Evolutionary conservation across 1,140 invertebrate species (phyloP).

Genomic region (Uloborus diversus): DNA sequence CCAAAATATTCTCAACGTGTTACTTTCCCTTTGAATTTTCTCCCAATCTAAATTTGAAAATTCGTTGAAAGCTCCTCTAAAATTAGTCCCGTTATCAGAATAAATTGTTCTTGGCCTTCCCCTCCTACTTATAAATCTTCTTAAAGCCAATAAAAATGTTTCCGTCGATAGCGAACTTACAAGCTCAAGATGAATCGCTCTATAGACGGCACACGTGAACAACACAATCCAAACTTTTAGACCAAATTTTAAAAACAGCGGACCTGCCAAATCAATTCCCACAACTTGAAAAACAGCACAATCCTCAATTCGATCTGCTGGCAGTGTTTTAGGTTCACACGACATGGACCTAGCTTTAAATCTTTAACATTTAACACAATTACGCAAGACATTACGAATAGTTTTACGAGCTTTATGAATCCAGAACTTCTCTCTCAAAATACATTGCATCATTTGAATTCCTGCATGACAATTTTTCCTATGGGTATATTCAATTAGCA

Average conservation of each 20-base stretch:
- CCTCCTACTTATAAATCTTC: constrained; percentile 5
- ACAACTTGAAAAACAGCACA: not conserved
- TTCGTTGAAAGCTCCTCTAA: not conserved
- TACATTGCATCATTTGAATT: not conserved
- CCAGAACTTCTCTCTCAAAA: not conserved
- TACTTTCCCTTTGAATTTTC: not conserved
- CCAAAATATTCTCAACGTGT: not conserved
- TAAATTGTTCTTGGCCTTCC: not conserved
- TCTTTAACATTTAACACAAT: constrained; percentile 20
- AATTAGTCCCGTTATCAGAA: not conserved
- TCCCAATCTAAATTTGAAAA: not conserved
- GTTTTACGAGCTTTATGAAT: not conserved
- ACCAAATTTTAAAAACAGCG: not conserved
- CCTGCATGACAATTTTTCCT: not conserved
- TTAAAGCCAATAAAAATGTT: not conserved
- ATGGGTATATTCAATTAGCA: not conserved
- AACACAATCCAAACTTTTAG: constrained; percentile 19
- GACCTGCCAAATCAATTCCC: constrained; percentile 14
- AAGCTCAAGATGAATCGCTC: constrained; percentile 10
- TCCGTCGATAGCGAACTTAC: not conserved
- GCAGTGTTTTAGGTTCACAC: not conserved
- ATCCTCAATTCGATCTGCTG: constrained; percentile 10
- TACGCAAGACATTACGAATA: not conserved
- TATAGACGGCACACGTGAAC: constrained; percentile 14
- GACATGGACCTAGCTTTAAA: not conserved